Percentiles rank a stretch among this genome's conserved stretches.
These are phyloP conservation scores for Axea sp. DNA, from an alignment of 2,888 invertebrate genomes.

Conservation along the genomic window DNA sequence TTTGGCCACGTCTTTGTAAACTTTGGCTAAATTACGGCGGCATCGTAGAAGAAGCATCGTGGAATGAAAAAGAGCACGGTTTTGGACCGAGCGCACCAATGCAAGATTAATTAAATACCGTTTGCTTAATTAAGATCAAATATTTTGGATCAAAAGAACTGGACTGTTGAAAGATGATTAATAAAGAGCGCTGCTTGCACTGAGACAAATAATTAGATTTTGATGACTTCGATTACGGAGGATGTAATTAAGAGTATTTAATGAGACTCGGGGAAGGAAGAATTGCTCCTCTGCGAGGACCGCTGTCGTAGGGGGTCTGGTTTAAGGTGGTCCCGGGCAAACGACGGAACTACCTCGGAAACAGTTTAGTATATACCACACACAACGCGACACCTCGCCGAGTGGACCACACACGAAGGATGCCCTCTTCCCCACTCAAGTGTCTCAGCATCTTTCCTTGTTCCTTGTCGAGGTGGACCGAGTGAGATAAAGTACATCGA, in stretches of 20 bases:
- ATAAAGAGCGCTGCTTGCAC: too few relatives aligned
- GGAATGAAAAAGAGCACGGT: too few relatives aligned
- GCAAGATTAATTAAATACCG: too few relatives aligned
- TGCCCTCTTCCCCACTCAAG: constrained; percentile 62
- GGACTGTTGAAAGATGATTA: too few relatives aligned
- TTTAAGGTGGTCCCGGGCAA: constrained; percentile 66
- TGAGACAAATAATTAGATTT: background rate
- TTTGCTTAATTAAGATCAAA: too few relatives aligned
- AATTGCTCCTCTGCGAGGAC: constrained; percentile 15
- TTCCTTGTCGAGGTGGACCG: constrained; percentile 30
- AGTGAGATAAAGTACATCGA: constrained; percentile 30
- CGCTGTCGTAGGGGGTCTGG: constrained; percentile 43
- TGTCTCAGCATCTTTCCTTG: constrained; percentile 54
- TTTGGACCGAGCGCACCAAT: too few relatives aligned
- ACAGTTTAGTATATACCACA: constrained; percentile 77
- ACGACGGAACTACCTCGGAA: constrained; percentile 68
- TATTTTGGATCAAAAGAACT: too few relatives aligned
- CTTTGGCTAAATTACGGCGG: too few relatives aligned
- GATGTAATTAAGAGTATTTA: constrained; percentile 28
- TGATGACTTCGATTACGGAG: background rate
- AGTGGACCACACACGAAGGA: constrained; percentile 78
- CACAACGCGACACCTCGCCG: constrained; percentile 78
- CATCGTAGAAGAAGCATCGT: too few relatives aligned
- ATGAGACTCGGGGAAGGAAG: constrained; percentile 27
- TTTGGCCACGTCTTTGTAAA: too few relatives aligned